Conservation (phyloP, 2,888 invertebrate species). For the Zelleria hepariella region DNA sequence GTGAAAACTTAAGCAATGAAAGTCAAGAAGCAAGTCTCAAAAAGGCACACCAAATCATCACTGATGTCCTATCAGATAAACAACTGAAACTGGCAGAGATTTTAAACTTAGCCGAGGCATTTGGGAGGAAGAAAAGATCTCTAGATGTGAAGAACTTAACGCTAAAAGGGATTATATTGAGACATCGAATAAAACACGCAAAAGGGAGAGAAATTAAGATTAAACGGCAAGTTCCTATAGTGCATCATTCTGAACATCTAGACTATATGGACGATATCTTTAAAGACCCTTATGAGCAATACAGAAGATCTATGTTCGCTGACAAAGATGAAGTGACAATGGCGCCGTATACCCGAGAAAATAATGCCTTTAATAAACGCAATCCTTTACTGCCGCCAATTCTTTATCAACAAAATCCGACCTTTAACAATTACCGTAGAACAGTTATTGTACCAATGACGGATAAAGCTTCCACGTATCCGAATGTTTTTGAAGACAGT, state of each 20-base stretch:
- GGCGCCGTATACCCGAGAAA: background rate
- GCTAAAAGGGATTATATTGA: background rate
- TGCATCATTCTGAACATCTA: background rate
- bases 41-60: background rate
- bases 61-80: background rate
- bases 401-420: background rate
- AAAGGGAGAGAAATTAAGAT: background rate
- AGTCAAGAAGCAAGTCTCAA: background rate
- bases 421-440: slow-evolving; percentile 23
- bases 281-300: background rate
- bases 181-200: background rate
- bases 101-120: background rate
- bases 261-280: background rate
- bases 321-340: background rate
- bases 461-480: slow-evolving; percentile 50
- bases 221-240: background rate
- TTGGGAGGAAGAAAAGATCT: background rate
- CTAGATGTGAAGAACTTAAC: background rate
- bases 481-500: slow-evolving; percentile 50
- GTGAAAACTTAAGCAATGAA: background rate
- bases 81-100: background rate
- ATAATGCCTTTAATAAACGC: background rate
- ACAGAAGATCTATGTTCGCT: background rate
- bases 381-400: background rate
- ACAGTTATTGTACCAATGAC: slow-evolving; percentile 3